These are phyloP conservation scores for Enoplolaimus lenunculus DNA, from an alignment of 2,888 invertebrate species.

Conservation along the genomic window DNA sequence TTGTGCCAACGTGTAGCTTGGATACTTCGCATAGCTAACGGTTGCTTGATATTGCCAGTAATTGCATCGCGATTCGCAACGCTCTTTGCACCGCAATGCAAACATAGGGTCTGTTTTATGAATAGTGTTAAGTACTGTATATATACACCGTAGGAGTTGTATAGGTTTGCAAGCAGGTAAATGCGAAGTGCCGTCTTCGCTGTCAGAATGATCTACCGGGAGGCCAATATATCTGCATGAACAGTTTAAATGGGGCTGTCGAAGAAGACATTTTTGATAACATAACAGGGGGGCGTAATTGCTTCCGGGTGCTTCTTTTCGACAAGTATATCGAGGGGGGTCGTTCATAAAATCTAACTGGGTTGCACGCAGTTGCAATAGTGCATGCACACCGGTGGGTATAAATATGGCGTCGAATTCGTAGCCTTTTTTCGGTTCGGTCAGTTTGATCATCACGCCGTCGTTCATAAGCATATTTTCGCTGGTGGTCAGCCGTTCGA, in stretches of 20 bases:
- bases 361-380: slow-evolving; percentile 16
- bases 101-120: neutral
- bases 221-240: no score
- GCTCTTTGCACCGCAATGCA: slow-evolving; percentile 25
- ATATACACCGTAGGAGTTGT: neutral
- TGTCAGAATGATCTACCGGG: no score
- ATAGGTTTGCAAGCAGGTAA: neutral
- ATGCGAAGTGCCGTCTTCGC: no score
- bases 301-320: no score
- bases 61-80: slow-evolving; percentile 31
- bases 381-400: slow-evolving; percentile 3
- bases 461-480: no score
- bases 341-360: slow-evolving; percentile 21
- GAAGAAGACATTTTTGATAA: neutral
- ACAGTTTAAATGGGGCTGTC: neutral
- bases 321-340: slow-evolving; percentile 19
- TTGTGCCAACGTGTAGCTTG: no score
- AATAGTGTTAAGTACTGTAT: neutral
- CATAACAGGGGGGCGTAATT: neutral
- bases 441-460: no score
- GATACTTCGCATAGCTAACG: slow-evolving; percentile 32
- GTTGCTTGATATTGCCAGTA: slow-evolving; percentile 33
- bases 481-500: no score
- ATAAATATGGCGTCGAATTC: no score
- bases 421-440: no score